Evolutionary conservation across 1,140 invertebrate species (phyloP), one percentile per base, ranked within the genome.

Genomic region (Aleiodes sp.): DNA sequence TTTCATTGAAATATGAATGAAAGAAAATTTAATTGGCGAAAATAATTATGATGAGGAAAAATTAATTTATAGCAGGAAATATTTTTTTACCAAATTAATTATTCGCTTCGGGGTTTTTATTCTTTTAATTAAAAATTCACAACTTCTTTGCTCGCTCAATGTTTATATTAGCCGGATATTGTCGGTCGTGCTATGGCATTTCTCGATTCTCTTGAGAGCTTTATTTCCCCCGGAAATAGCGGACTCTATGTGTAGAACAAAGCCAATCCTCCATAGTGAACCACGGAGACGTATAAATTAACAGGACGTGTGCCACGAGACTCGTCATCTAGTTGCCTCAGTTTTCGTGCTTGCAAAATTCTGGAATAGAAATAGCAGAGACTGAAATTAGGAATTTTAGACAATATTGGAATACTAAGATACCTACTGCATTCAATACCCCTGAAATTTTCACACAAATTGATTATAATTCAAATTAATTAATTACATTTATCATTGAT

Each of bases 381-480:
- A 46, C 43, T 46, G 21, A 46, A 46, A 46, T 46, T 46, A 46
- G 43, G 21, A 14, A 19, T 14, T 10, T 10, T 6, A 35, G 31
- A 35, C 31, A 21, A 10, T 46, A 10, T 46, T 21, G 21, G 43
- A 46, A 46, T 46, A 46, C 43, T 46, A 46, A 46, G 21, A 21
- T 6, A 46, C n/a, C n/a, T n/a, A n/a, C n/a, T 46, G 19, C 14
- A 21, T 21, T 52, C 26, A 52, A 26, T 52, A 21, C 7, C 46
- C 4, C 19, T 52, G 46, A 52, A 16, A 52, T 52, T 52, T 52
- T 52, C 46, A 52, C n/a, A n/a, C n/a, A n/a, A n/a, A n/a, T n/a
- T n/a, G n/a, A n/a, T n/a, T n/a, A n/a, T n/a, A n/a, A 9, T 21
- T 21, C 8, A 16, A 12, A 52, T 52, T 52, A 24, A 52, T 52